Base-by-base conservation (phyloP, 2,888 invertebrate species). In the Tipula lateralis region DNA sequence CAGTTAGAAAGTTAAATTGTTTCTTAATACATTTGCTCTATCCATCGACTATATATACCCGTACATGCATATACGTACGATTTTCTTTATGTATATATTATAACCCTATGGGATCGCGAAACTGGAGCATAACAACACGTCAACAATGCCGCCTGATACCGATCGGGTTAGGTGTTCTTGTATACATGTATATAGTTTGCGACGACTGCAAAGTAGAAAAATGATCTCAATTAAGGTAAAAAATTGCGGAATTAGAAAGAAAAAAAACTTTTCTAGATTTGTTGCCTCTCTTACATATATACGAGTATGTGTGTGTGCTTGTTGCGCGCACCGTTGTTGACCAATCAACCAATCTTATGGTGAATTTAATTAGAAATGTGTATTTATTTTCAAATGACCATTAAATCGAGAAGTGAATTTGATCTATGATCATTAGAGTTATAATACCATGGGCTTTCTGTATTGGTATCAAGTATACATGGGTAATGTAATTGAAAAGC, bases 291-390 rank as follows among this genome's bases (percentile, higher is more conserved):
- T 66, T n/a, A n/a, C n/a, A n/a, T n/a, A n/a, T n/a, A n/a, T n/a
- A n/a, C n/a, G n/a, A n/a, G n/a, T n/a, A n/a, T 66, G 66, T 66
- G 66, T 24, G 24, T 66, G 24, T 24, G 24, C 24, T 66, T 66
- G 66, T 66, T 66, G 24, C 24, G 66, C 24, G 66, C 66, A 66
- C 66, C 66, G 66, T 66, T 66, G 66, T 66, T 66, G 66, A 66
- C 66, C 66, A 66, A 66, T 66, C 66, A 66, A 66, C 66, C 66
- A 66, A 66, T 66, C 66, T 66, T 66, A 66, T 66, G 66, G 66
- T 66, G 66, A 66, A 66, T 66, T 66, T 24, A 66, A 66, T 66
- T 66, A 66, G 66, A 66, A 66, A 66, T 66, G 24, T 19, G 24
- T 66, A 66, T 66, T 66, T 66, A 66, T 66, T 66, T 24, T 66